Evolutionary conservation across 1,140 invertebrate species (phyloP).

Genomic region (Bactericera cockerelli): DNA sequence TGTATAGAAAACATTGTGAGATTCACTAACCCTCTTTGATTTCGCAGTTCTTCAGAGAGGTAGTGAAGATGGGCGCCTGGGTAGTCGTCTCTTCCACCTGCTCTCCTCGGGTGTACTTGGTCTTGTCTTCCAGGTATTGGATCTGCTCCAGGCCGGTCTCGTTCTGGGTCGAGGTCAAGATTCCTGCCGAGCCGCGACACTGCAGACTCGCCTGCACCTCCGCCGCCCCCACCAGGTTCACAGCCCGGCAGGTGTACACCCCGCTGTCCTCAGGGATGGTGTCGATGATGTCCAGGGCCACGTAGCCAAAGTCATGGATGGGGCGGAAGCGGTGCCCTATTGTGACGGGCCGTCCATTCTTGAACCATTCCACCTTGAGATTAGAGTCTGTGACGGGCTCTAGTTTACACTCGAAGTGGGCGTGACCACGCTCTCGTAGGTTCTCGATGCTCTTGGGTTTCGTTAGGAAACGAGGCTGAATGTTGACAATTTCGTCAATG

Average conservation of each 20-base stretch:
- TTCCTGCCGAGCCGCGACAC: slow-evolving; percentile 46
- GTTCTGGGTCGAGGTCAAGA: slow-evolving; percentile 68
- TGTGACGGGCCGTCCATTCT: slow-evolving; percentile 73
- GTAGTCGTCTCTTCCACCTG: slow-evolving; percentile 63
- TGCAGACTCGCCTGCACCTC: slow-evolving; percentile 58
- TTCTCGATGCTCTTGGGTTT: slow-evolving; percentile 71
- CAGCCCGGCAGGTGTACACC: slow-evolving; percentile 82
- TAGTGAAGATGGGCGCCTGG: slow-evolving; percentile 80
- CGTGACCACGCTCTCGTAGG: slow-evolving; percentile 76
- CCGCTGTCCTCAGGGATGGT: slow-evolving; percentile 86
- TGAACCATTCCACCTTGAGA: slow-evolving; percentile 85
- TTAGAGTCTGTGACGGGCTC: slow-evolving; percentile 92
- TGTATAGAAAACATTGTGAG: no score
- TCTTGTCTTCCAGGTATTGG: slow-evolving; percentile 68
- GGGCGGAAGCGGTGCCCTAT: slow-evolving; percentile 81
- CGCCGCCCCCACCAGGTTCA: slow-evolving; percentile 71
- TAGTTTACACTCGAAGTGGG: slow-evolving; percentile 94
- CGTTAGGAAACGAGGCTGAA: slow-evolving; percentile 68
- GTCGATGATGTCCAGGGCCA: slow-evolving; percentile 79
- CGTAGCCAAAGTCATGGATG: slow-evolving; percentile 91
- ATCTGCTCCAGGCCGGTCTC: slow-evolving; percentile 72
- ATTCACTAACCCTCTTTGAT: slow-evolving; percentile 52
- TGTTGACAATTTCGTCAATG: slow-evolving; percentile 65
- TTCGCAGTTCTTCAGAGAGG: slow-evolving; percentile 74
- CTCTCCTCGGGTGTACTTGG: slow-evolving; percentile 54